phyloP scores from a whole-genome alignment of 2,888 invertebrate genomes.

The Nephrotoma flavescens region DNA sequence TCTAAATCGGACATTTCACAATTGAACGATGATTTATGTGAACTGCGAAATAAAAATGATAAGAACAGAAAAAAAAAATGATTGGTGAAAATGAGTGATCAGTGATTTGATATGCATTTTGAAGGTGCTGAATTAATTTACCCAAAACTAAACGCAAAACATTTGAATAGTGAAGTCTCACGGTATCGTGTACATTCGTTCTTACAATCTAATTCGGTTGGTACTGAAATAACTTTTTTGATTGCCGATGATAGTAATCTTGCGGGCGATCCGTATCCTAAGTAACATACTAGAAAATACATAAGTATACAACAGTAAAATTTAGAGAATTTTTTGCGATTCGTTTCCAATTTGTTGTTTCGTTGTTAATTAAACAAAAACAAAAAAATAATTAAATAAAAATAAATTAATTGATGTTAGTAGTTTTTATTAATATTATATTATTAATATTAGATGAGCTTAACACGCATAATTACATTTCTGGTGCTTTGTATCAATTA shows the following conservation, averaged over 20 bases:
- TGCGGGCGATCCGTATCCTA: slow-evolving; percentile 63
- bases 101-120: not conserved
- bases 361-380: not conserved
- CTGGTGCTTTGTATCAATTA: slow-evolving; percentile 31
- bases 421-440: not conserved
- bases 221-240: slow-evolving; percentile 47
- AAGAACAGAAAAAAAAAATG: not conserved
- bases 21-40: slow-evolving; percentile 35
- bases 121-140: slow-evolving; percentile 18
- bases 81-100: not conserved
- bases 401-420: slow-evolving; percentile 4
- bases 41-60: slow-evolving; percentile 15
- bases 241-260: slow-evolving; percentile 48
- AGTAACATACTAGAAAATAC: slow-evolving; percentile 54
- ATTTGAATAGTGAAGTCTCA: slow-evolving; percentile 44
- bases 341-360: not conserved
- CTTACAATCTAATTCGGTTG: slow-evolving; percentile 53
- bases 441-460: not conserved
- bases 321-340: not conserved
- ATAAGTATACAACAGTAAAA: not conserved
- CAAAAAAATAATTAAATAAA: not conserved
- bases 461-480: slow-evolving; percentile 23
- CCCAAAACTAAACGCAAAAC: slow-evolving; percentile 64
- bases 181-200: slow-evolving; percentile 43
- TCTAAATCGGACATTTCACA: slow-evolving; percentile 67